These are phyloP conservation scores for Gnathonemus longibarbis DNA, from an alignment of 2,113 vertebrate genomes.

Conservation along the genomic window DNA sequence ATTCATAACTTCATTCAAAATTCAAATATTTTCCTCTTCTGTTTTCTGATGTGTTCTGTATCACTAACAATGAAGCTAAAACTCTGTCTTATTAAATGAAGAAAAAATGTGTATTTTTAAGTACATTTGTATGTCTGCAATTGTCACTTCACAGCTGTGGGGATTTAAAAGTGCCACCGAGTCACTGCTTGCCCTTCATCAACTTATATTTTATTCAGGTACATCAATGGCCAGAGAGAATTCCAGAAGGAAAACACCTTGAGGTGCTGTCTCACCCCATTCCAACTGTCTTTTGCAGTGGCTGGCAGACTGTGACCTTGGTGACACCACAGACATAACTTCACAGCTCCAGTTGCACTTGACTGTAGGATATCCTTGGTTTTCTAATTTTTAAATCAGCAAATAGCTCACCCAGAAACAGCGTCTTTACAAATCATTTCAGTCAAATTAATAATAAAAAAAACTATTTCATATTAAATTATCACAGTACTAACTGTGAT, in stretches of 20 bases:
- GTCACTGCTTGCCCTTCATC: not conserved
- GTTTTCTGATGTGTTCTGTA: not conserved
- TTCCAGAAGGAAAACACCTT: not conserved
- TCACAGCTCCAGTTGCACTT: not conserved
- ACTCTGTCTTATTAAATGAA: not conserved
- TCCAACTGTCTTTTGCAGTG: not conserved
- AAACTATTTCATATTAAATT: not conserved
- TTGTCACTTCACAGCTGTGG: not conserved
- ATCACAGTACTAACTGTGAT: not conserved
- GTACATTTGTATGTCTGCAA: not conserved
- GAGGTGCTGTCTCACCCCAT: not conserved
- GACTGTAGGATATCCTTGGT: not conserved
- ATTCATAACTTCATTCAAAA: not conserved
- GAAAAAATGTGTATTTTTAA: not conserved
- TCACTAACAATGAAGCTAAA: not conserved
- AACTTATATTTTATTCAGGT: not conserved
- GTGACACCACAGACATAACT: not conserved
- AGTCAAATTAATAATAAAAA: not conserved
- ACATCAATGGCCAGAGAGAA: not conserved
- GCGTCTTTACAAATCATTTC: not conserved
- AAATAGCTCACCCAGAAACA: not conserved
- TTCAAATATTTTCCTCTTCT: not conserved
- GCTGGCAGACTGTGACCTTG: not conserved
- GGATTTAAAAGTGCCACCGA: not conserved
- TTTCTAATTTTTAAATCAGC: not conserved